phyloP scores from a whole-genome alignment of 1,140 invertebrate genomes.

The Eufriesea mexicana region DNA sequence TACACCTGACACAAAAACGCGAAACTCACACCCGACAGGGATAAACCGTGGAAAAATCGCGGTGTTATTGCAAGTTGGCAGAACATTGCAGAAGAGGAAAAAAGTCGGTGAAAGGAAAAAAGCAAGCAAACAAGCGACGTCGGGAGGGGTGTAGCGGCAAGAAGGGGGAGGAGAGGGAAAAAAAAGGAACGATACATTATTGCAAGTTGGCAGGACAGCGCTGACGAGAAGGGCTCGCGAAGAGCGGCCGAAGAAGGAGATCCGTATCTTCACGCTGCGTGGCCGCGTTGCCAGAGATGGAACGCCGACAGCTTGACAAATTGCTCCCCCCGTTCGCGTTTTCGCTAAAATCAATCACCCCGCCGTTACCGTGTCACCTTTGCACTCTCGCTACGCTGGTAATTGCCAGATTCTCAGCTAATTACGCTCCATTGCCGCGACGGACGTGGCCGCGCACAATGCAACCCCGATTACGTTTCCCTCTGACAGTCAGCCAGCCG shows the following conservation, averaged over 20 bases:
- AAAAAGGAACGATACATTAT: constrained; percentile 13
- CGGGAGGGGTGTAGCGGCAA: too few species aligned
- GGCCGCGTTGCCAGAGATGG: constrained; percentile 67
- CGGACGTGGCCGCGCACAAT: constrained; percentile 34
- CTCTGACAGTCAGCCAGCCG: neutral
- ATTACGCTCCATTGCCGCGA: constrained; percentile 45
- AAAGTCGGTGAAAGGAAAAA: neutral
- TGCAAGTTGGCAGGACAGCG: constrained; percentile 37
- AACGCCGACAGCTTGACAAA: constrained; percentile 80
- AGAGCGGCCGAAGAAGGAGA: constrained; percentile 56
- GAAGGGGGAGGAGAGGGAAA: neutral
- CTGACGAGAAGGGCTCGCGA: constrained; percentile 19
- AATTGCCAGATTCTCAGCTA: constrained; percentile 68
- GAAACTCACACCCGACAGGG: neutral
- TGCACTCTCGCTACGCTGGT: constrained; percentile 59
- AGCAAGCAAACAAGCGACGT: too few species aligned
- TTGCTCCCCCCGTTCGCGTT: constrained; percentile 79
- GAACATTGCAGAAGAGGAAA: neutral
- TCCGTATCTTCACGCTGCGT: constrained; percentile 71
- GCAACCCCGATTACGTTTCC: constrained; percentile 31
- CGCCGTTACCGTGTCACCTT: constrained; percentile 75
- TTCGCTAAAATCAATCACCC: constrained; percentile 81
- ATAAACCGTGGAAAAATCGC: neutral
- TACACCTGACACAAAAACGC: too few species aligned
- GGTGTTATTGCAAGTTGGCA: neutral